Base-by-base conservation (phyloP, 2,797 vertebrate genomes). In the Phrynocephalus forsythii region DNA sequence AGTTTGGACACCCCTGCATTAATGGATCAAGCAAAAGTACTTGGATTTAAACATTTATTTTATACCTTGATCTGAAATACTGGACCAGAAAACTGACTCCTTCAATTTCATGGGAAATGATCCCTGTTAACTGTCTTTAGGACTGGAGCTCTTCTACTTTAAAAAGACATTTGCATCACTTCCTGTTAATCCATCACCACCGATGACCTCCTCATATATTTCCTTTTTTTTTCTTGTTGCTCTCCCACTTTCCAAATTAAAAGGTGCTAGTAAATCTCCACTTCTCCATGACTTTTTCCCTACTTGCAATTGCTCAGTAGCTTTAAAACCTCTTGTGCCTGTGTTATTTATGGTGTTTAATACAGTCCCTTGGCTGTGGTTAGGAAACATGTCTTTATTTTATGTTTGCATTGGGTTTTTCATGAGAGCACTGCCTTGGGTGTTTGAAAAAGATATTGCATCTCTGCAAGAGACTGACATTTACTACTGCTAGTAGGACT, bases 391-490 rank as follows among this genome's bases (percentile, higher is more conserved):
- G 6, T 22, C 26, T 87, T 94, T 84, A 88, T 77, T 88, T 87
- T 87, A 85, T 81, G 83, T 92, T 92, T 90, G 60, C 83, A 60
- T 85, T 92, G 92, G 79, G 28, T 24, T 94, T 95, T 93, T 89
- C 52, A 89, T 90, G 81, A 56, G 69, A 68, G 7, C 30, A 56
- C 87, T 89, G 88, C 90, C 88, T 91, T 88, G 83, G 30, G 73
- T 94, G 72, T 92, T 95, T 87, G 92, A 91, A 92, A 88, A 94
- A 92, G 81, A 90, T 94, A 88, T 71, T 88, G 85, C 67, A 75
- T 89, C 83, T 94, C 87, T 89, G 73, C 89, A 93, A 94, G 69
- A 52, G 80, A 80, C 79, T 87, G 92, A 80, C 87, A 91, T 90
- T 94, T 92, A 91, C 76, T 92, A 79, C 83, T 89, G 94, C 93